Conservation (phyloP, 1,140 invertebrate species). For the Contarinia nasturtii region DNA sequence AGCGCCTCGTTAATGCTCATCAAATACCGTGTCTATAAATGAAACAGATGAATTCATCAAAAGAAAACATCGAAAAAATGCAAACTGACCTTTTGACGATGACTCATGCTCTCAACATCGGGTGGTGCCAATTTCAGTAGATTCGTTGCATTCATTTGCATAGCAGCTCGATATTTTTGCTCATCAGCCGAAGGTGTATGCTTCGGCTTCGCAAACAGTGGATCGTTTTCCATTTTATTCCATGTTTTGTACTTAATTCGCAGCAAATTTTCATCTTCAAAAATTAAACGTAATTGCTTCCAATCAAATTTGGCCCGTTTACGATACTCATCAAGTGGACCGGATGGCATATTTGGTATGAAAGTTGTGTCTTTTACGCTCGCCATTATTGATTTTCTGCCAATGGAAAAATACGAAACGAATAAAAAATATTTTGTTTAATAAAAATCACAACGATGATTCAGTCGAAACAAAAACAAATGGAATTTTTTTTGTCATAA, state of each 20-base stretch:
- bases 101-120: conserved; percentile 34
- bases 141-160: conserved; percentile 36
- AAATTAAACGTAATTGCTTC: conserved; percentile 51
- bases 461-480: too few relatives aligned
- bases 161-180: conserved; percentile 37
- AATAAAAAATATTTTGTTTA: too few relatives aligned
- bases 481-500: too few relatives aligned
- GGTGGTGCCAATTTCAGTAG: conserved; percentile 33
- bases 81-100: conserved; percentile 36
- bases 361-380: conserved; percentile 19
- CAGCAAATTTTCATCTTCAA: conserved; percentile 50
- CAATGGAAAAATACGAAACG: not conserved
- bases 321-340: conserved; percentile 53
- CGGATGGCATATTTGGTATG: conserved; percentile 35
- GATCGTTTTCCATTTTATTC: conserved; percentile 60
- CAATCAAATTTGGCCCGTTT: conserved; percentile 56
- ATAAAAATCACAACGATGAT: too few relatives aligned
- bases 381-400: not conserved
- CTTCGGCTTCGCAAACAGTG: conserved; percentile 43
- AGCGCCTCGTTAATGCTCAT: conserved; percentile 51
- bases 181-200: conserved; percentile 50
- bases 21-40: conserved; percentile 37
- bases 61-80: not conserved
- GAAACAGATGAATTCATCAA: not conserved
- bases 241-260: conserved; percentile 65